Base-by-base conservation (phyloP, 2,888 invertebrate genomes). In the Auanema sp. region DNA sequence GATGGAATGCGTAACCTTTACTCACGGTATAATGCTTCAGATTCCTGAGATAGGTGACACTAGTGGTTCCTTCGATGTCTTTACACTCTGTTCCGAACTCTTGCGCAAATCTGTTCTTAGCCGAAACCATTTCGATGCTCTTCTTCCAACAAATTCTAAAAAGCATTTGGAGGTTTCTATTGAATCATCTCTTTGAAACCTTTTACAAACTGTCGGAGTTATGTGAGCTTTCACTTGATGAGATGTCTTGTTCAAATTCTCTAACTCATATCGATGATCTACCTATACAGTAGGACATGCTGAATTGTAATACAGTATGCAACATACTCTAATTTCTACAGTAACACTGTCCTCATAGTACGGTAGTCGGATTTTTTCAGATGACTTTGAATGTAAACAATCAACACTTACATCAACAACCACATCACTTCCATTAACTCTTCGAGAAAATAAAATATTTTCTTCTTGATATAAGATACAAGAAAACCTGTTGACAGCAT, bases 201-300 rank as follows among this genome's bases (percentile, higher is more conserved):
- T 69, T 47, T 78, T 71, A 59, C 82, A 82, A 58, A 78, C 69
- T 24, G 79, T 65, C 1, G 81, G 82, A 4, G 71, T 68, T 42
- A 82, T 83, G 18, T 74, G 64, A 1, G 79, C 82, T 44, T 77
- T 69, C 14, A 81, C 77, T 65, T 79, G 72, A 55, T 79, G 78
- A 18, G 55, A 64, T 1, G 65, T 68, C 8, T 64, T 55, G 59
- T 79, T 66, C 54, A 73, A 59, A 40, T 79, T 77, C 54, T 76
- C 67, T 23, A 81, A 68, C 40, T 81, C 79, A 57, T 79, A 76
- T 44, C 69, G 75, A 65, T 79, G 79, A 59, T 81, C 79, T 73
- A 81, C 71, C 78, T 79, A 63, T 40, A 52, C 21, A 21, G 18
- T 21, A n/a, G n/a, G n/a, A n/a, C n/a, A n/a, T n/a, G n/a, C n/a